Base-by-base conservation (phyloP, 2,113 vertebrate species). In the Anguilla japonica region DNA sequence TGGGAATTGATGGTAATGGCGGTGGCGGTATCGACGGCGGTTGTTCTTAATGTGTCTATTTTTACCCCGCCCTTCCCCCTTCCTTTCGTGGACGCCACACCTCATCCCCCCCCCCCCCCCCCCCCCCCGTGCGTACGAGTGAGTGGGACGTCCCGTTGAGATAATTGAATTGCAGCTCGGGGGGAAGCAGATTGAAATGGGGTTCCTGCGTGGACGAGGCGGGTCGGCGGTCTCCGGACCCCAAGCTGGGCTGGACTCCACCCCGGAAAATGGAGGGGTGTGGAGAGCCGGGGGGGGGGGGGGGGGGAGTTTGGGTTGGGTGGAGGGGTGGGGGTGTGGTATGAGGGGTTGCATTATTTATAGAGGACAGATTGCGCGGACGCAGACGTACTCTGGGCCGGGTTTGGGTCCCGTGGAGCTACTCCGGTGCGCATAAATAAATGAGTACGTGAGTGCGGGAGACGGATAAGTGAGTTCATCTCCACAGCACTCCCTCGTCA, bases 261-360 rank as follows among this genome's bases (percentile, higher is more conserved):
- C 94, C 94, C 93, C 90, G 87, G 88, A 92, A 86, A 85, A 89
- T 84, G 89, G 87, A 87, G 39, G 40, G 89, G 94, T 91, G 87
- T 91, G 84, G 90, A 34, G 67, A 79, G 39, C 7, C 53, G 29
- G n/a, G 78, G 84, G 81, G 85, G 53, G 78, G 53, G 26, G 18
- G 81, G 89, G n/a, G n/a, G n/a, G n/a, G n/a, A n/a, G n/a, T n/a
- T n/a, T n/a, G n/a, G n/a, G n/a, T n/a, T n/a, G n/a, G n/a, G n/a
- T n/a, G n/a, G n/a, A 5, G 50, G 2, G 50, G 50, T 53, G 8
- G 8, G 1, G 50, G 50, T 14, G 22, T 14, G 26, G 60, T 26
- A 34, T 1, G 34, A 39, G 3, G n/a, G 13, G 53, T 29, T 97
- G 95, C 96, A 98, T 98, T 98, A 97, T 97, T 98, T 96, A 97